Evolutionary conservation across 2,113 vertebrate genomes (phyloP).

Genomic region (Paradisaea rubra): DNA sequence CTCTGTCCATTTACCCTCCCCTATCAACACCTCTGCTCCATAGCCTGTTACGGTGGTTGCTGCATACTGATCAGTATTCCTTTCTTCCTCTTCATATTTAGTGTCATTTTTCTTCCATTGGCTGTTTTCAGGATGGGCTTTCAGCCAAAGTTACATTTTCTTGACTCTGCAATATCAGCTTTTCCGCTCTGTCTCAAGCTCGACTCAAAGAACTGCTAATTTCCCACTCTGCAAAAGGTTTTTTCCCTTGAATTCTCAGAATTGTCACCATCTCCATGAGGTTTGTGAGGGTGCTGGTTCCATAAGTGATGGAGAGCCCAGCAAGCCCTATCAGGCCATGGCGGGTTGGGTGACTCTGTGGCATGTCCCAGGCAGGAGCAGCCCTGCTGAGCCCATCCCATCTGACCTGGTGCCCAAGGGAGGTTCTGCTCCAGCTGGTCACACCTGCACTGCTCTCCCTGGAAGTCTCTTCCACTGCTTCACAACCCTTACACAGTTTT

Average conservation of each 20-base stretch:
- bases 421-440: not conserved
- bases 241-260: not conserved
- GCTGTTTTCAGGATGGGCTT: not conserved
- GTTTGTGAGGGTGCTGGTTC: not conserved
- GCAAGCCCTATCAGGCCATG: fast-evolving
- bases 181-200: not conserved
- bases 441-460: not conserved
- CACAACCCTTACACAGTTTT: not conserved
- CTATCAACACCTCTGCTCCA: not conserved
- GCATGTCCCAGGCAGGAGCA: not conserved
- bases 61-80: not conserved
- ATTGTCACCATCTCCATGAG: not conserved
- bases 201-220: not conserved
- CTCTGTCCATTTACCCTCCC: not conserved
- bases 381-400: not conserved
- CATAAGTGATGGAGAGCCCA: not conserved
- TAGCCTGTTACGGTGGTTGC: not conserved
- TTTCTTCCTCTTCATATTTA: not conserved
- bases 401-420: not conserved
- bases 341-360: fast-evolving
- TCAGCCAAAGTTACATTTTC: not conserved
- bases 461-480: not conserved
- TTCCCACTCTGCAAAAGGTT: not conserved
- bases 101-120: not conserved
- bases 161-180: not conserved